Percentiles rank a stretch among this genome's conserved stretches.
These are phyloP conservation scores for Hoplias malabaricus DNA, from an alignment of 2,113 vertebrate species.

Conservation along the genomic window DNA sequence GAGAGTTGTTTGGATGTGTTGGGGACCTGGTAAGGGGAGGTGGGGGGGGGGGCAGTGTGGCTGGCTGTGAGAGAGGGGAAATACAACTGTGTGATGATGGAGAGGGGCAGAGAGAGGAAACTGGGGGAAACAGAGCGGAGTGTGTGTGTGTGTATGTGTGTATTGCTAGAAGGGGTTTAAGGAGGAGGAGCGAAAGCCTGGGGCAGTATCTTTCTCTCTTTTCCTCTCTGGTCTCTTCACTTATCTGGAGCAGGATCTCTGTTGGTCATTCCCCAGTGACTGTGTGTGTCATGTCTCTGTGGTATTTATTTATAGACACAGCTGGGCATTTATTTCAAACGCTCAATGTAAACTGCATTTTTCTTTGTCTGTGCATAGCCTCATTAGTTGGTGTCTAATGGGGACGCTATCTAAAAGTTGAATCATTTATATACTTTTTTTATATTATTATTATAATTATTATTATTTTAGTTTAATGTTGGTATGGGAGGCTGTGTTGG, in stretches of 20 bases:
- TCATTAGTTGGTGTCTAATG: slow-evolving; percentile 10
- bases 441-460: too few relatives aligned
- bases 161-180: slow-evolving; percentile 34
- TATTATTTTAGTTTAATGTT: too few relatives aligned
- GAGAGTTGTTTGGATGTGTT: too few relatives aligned
- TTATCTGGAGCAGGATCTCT: slow-evolving; percentile 38
- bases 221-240: slow-evolving; percentile 19
- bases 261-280: neutral
- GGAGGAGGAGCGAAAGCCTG: slow-evolving; percentile 25
- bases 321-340: neutral
- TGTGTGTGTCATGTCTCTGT: neutral
- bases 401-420: too few relatives aligned
- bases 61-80: too few relatives aligned
- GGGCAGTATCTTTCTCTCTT: slow-evolving; percentile 29
- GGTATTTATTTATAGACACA: slow-evolving; percentile 27
- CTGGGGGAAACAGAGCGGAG: slow-evolving; percentile 46
- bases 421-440: too few relatives aligned
- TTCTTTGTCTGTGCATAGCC: neutral
- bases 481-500: too few relatives aligned
- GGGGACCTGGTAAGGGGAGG: too few relatives aligned
- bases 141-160: neutral
- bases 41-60: too few relatives aligned
- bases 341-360: neutral
- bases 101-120: slow-evolving; percentile 58
- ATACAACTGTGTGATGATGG: too few relatives aligned